Conservation (phyloP, 2,797 vertebrate genomes). For the Echiichthys vipera region DNA sequence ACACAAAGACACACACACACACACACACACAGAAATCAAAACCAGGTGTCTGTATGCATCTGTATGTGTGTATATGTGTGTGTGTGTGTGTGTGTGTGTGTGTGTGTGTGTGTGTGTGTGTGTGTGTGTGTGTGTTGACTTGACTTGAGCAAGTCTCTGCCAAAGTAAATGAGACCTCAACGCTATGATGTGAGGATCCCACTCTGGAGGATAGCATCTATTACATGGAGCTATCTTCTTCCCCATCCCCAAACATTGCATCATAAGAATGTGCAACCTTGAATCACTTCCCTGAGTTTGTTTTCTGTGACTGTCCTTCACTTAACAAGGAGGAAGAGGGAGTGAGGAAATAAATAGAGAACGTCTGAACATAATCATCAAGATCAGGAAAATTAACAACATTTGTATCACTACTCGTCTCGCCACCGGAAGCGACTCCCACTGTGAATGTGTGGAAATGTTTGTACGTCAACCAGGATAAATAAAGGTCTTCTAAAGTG, state of each 20-base stretch:
- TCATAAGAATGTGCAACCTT: slow-evolving; percentile 56
- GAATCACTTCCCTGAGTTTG: slow-evolving; percentile 18
- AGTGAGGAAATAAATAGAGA: slow-evolving; percentile 68
- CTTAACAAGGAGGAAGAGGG: slow-evolving; percentile 25
- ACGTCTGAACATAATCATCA: slow-evolving; percentile 59
- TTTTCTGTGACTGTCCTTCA: slow-evolving; percentile 7
- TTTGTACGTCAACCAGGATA: slow-evolving; percentile 51
- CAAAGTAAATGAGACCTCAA: slow-evolving; percentile 76
- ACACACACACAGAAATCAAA: slow-evolving; percentile 64
- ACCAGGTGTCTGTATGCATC: slow-evolving; percentile 61
- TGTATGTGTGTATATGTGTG: not conserved
- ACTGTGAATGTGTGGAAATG: slow-evolving; percentile 19
- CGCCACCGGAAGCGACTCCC: slow-evolving; percentile 6
- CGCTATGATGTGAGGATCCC: slow-evolving; percentile 55
- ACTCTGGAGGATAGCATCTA: slow-evolving; percentile 60
- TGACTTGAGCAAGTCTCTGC: slow-evolving; percentile 52
- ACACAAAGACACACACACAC: slow-evolving; percentile 20
- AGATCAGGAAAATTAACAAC: slow-evolving; percentile 14
- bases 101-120: slow-evolving; percentile 28
- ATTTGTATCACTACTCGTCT: not conserved
- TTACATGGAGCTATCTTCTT: slow-evolving; percentile 48
- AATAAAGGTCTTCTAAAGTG: slow-evolving; percentile 57
- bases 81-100: not conserved
- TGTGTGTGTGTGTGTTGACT: slow-evolving; percentile 16
- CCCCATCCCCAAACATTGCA: slow-evolving; percentile 62